phyloP scores from a whole-genome alignment of 1,140 invertebrate species.

The Saccostrea cuccullata region DNA sequence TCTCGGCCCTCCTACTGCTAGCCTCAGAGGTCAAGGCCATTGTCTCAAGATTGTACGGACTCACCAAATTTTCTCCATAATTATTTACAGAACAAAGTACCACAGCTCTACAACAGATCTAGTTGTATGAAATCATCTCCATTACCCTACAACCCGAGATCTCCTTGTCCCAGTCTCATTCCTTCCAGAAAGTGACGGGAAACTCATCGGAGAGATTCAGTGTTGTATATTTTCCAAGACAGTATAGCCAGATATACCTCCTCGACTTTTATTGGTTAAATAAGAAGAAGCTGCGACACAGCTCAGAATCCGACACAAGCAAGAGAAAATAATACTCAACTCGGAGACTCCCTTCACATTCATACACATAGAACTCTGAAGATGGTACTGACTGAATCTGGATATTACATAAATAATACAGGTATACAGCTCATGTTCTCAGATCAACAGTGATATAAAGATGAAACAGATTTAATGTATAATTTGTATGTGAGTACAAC shows the following conservation, averaged over 20 bases:
- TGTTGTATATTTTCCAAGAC: slow-evolving; percentile 10
- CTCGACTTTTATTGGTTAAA: slow-evolving; percentile 16
- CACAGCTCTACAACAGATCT: neutral
- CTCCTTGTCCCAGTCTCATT: neutral
- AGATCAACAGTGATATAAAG: neutral
- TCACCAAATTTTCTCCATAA: neutral
- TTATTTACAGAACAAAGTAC: slow-evolving; percentile 10
- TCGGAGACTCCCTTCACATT: neutral
- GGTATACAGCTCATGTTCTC: neutral
- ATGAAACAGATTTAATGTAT: neutral
- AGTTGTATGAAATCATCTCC: neutral
- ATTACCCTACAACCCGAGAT: neutral
- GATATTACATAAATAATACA: neutral
- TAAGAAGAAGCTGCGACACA: neutral
- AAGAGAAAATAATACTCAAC: slow-evolving; percentile 22
- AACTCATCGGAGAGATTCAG: neutral
- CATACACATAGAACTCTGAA: neutral
- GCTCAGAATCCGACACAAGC: slow-evolving; percentile 19
- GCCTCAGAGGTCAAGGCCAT: slow-evolving; percentile 28
- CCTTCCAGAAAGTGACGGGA: neutral
- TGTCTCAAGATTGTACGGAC: slow-evolving; percentile 26
- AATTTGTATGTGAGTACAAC: neutral
- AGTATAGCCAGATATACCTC: slow-evolving; percentile 19
- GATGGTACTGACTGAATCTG: neutral
- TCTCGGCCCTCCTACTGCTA: slow-evolving; percentile 23